Conservation (phyloP, 2,888 invertebrate species). For the Andricus quercusramuli region DNA sequence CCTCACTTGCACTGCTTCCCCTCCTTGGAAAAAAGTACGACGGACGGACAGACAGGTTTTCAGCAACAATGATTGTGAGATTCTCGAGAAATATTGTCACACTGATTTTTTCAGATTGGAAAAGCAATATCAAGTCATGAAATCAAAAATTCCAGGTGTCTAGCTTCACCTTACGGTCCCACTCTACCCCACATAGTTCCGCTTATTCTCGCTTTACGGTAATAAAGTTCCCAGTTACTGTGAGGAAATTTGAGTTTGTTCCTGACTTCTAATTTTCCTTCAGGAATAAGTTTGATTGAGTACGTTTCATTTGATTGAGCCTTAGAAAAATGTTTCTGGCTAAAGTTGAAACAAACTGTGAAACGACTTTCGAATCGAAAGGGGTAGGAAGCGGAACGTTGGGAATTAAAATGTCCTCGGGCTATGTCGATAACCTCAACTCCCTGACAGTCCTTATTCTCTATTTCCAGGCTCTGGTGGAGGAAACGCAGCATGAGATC, state of each 20-base stretch:
- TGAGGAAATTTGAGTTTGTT: background rate
- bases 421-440: constrained; percentile 39
- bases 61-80: too few species aligned
- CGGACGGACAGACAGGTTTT: too few species aligned
- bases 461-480: constrained; percentile 81
- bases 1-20: too few species aligned
- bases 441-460: constrained; percentile 16
- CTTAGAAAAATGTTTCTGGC: background rate
- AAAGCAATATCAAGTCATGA: too few species aligned
- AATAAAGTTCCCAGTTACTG: too few species aligned
- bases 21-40: too few species aligned
- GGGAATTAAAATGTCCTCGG: constrained; percentile 36
- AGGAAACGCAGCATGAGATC: constrained; percentile 94
- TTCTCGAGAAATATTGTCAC: too few species aligned
- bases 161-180: too few species aligned
- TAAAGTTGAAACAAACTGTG: constrained; percentile 10
- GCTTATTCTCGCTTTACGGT: too few species aligned
- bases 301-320: background rate
- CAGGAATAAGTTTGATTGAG: background rate
- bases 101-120: too few species aligned
- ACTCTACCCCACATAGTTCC: too few species aligned
- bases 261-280: background rate
- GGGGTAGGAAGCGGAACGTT: constrained; percentile 14
- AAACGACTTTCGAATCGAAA: constrained; percentile 28
- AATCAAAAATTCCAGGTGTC: too few species aligned